Evolutionary conservation across 23 tunicate genomes (phyloP).

Genomic region (Corella eumyota): DNA sequence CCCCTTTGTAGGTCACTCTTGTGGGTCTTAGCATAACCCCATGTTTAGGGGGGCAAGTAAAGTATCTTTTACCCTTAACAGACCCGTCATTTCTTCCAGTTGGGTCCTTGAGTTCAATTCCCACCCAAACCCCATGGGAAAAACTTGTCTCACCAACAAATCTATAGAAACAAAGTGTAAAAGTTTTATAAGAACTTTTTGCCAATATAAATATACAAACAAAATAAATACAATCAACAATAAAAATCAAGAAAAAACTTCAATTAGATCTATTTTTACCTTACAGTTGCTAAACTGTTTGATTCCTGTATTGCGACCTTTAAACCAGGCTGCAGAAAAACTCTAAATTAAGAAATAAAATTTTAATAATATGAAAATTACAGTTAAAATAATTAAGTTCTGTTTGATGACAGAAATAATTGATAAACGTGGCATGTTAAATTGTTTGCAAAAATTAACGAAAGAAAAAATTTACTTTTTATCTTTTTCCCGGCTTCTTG

Average conservation of each 20-base stretch:
- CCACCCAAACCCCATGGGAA: constrained; percentile 77
- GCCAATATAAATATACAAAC: background rate
- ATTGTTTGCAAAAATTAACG: too few species aligned
- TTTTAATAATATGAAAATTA: too few species aligned
- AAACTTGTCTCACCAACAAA: constrained; percentile 67
- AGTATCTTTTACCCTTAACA: constrained; percentile 56
- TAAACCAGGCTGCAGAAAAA: constrained; percentile 4
- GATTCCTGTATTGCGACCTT: background rate
- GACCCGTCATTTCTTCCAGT: constrained; percentile 72
- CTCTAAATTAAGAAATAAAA: too few species aligned
- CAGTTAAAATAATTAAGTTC: too few species aligned
- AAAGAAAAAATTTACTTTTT: too few species aligned
- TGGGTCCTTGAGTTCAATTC: constrained; percentile 35
- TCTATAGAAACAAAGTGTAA: constrained; percentile 3
- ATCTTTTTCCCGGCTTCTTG: too few species aligned
- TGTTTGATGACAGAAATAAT: too few species aligned
- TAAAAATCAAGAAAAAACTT: background rate
- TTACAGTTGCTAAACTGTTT: background rate
- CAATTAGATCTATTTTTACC: background rate
- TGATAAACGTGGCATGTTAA: too few species aligned
- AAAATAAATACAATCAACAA: background rate
- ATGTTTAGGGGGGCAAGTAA: constrained; percentile 51
- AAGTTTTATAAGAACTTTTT: background rate
- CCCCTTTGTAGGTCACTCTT: constrained; percentile 27
- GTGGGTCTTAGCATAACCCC: constrained; percentile 58